A percentile compares a stretch with the other conserved stretches of the same genome.
Evolutionary conservation across 2,888 invertebrate genomes (phyloP).

Genomic region (Sarcophaga carnaria): DNA sequence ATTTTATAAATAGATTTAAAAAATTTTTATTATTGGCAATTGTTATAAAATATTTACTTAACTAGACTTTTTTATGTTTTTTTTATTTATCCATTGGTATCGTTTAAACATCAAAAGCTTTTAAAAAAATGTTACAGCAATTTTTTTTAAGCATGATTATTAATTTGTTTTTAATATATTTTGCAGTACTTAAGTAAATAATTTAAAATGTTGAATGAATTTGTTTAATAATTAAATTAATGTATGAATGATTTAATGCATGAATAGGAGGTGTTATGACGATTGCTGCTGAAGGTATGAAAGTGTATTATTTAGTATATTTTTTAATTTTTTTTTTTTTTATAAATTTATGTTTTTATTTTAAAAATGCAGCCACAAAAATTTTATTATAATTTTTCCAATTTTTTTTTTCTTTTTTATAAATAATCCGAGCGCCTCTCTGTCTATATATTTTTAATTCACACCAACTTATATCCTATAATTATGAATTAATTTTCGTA

Average conservation of each 20-base stretch:
- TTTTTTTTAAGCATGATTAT: constrained; percentile 29
- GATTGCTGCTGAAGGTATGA: constrained; percentile 2
- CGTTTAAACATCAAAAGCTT: constrained; percentile 60
- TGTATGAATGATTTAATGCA: constrained; percentile 6
- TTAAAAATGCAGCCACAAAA: constrained; percentile 78
- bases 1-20: constrained; percentile 60
- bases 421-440: constrained; percentile 74
- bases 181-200: not conserved
- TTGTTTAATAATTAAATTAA: constrained; percentile 42
- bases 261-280: not conserved
- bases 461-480: constrained; percentile 63
- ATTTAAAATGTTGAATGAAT: constrained; percentile 10
- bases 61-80: constrained; percentile 30
- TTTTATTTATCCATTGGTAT: constrained; percentile 40
- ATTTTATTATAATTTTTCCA: constrained; percentile 63
- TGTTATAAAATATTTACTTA: constrained; percentile 56
- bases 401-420: not conserved
- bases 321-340: constrained; percentile 3
- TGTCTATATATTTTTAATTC: constrained; percentile 20
- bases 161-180: not conserved
- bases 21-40: constrained; percentile 28
- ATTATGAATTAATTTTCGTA: not conserved
- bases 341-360: not conserved
- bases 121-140: constrained; percentile 56
- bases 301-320: constrained; percentile 20